A percentile compares a stretch with the other conserved stretches of the same genome.
These are phyloP conservation scores for Phasia obesa DNA, from an alignment of 2,888 invertebrate genomes.

Conservation along the genomic window DNA sequence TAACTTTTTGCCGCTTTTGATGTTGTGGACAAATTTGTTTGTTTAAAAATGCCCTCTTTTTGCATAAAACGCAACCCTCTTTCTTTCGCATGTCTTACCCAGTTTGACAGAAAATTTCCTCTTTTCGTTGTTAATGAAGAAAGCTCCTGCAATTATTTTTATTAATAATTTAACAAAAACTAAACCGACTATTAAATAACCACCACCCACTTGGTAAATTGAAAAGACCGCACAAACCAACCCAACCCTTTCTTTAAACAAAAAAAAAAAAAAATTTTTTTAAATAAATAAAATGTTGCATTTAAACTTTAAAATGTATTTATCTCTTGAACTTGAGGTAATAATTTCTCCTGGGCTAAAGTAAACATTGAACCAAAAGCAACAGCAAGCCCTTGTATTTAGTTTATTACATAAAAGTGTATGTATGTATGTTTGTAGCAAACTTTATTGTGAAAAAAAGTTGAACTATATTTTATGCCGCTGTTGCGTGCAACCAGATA, in stretches of 20 bases:
- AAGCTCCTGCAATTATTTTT: neutral
- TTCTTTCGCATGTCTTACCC: neutral
- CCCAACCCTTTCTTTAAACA: neutral
- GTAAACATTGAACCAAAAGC: constrained; percentile 8
- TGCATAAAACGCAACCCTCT: neutral
- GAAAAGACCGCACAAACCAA: neutral
- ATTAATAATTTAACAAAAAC: constrained; percentile 36
- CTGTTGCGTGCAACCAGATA: constrained; percentile 65
- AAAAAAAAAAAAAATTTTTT: no score
- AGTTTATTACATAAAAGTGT: neutral
- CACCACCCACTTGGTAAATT: constrained; percentile 14
- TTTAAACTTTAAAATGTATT: constrained; percentile 42
- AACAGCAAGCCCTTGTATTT: constrained; percentile 6
- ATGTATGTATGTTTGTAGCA: constrained; percentile 20
- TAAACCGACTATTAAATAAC: constrained; percentile 13
- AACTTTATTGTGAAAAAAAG: constrained; percentile 33
- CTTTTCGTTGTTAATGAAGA: neutral
- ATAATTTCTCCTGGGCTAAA: constrained; percentile 41
- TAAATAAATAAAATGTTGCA: constrained; percentile 23
- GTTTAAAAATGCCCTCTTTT: neutral
- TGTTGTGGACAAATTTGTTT: neutral
- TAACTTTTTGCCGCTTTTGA: neutral
- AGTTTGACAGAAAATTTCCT: neutral
- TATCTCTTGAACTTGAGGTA: constrained; percentile 67
- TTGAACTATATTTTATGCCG: constrained; percentile 61